Conservation (phyloP, 2,888 invertebrate genomes). For the Galerucella calmariensis region DNA sequence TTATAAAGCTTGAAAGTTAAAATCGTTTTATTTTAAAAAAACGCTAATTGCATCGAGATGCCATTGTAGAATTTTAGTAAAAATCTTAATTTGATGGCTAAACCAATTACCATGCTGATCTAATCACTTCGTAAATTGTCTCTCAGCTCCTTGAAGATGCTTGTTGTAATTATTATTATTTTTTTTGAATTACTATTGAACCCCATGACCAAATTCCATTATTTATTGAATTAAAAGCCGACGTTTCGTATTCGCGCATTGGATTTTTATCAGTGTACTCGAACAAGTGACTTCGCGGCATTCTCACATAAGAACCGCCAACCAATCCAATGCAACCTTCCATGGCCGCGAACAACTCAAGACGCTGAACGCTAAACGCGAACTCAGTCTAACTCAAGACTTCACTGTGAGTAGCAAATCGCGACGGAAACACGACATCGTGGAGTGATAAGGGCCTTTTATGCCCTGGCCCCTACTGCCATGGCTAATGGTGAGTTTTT, state of each 20-base stretch:
- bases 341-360: conserved; percentile 54
- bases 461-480: conserved; percentile 57
- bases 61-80: too few species aligned
- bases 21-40: too few species aligned
- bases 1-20: too few species aligned
- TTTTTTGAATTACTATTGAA: neutral
- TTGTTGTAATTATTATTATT: neutral
- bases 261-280: conserved; percentile 26
- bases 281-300: conserved; percentile 42
- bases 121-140: neutral
- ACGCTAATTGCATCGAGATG: too few species aligned
- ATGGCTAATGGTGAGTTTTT: conserved; percentile 58
- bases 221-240: conserved; percentile 12
- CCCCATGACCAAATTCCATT: conserved; percentile 5
- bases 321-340: conserved; percentile 52
- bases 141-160: neutral
- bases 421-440: conserved; percentile 49
- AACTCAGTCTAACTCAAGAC: conserved; percentile 58
- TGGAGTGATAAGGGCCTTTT: conserved; percentile 56
- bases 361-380: conserved; percentile 53
- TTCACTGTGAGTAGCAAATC: conserved; percentile 55
- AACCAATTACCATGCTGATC: neutral
- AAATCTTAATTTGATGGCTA: too few species aligned
- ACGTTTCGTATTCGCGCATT: conserved; percentile 5
- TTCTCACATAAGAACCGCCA: conserved; percentile 51